Evolutionary conservation across 2,888 invertebrate species (phyloP).

Genomic region (Acanthoscelides obtectus): DNA sequence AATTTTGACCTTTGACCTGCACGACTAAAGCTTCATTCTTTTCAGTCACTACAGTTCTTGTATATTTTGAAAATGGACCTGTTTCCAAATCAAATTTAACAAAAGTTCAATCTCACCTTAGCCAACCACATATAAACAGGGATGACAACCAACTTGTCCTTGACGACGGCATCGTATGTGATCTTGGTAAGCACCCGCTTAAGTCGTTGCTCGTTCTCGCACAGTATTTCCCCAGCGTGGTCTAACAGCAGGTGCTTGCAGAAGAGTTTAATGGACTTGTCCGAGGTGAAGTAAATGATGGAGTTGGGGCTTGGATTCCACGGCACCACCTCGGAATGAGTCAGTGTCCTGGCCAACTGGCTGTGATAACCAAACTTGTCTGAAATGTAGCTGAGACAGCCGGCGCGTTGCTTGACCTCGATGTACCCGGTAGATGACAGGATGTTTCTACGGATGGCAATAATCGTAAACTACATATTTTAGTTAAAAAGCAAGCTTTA

Average conservation of each 20-base stretch:
- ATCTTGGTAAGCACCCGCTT: constrained; percentile 61
- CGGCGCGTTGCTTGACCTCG: constrained; percentile 84
- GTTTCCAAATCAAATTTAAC: no score
- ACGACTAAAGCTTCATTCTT: no score
- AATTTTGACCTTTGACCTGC: no score
- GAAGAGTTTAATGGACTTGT: constrained; percentile 65
- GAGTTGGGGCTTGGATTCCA: constrained; percentile 65
- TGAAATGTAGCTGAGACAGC: constrained; percentile 79
- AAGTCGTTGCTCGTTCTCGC: constrained; percentile 49
- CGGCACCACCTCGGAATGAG: constrained; percentile 63
- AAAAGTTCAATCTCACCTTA: constrained; percentile 62
- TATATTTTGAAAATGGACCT: no score
- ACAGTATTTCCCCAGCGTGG: constrained; percentile 10
- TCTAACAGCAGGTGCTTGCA: constrained; percentile 60
- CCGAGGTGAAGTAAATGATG: constrained; percentile 71
- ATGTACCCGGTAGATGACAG: constrained; percentile 65
- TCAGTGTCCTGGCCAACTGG: constrained; percentile 73
- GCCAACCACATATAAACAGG: constrained; percentile 67
- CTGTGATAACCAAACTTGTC: constrained; percentile 80
- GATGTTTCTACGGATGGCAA: constrained; percentile 58
- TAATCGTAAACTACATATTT: no score
- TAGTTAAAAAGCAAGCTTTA: no score
- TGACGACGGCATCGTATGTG: constrained; percentile 75
- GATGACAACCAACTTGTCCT: constrained; percentile 72
- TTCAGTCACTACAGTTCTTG: no score